phyloP scores from a whole-genome alignment of 2,113 vertebrate species.

The Forbesichthys agassizii region DNA sequence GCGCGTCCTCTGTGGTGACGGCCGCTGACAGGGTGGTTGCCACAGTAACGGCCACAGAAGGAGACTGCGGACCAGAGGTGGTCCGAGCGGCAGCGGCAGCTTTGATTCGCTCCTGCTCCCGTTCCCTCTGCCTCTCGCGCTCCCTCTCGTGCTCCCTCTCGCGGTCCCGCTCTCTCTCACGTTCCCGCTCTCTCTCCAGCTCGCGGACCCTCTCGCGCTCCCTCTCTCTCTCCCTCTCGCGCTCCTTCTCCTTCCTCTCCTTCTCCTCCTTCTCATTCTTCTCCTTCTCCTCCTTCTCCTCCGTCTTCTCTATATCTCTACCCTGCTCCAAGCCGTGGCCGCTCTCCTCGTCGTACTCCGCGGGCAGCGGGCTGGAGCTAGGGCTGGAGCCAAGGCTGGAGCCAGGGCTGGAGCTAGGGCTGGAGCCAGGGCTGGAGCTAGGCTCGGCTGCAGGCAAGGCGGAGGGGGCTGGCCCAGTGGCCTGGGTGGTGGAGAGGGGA shows the following conservation, averaged over 20 bases:
- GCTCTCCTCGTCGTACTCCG: conserved; percentile 64
- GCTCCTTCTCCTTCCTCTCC: conserved; percentile 53
- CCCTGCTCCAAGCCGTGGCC: conserved; percentile 55
- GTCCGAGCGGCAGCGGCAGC: conserved; percentile 51
- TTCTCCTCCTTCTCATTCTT: conserved; percentile 45
- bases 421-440: conserved; percentile 53
- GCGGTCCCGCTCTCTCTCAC: conserved; percentile 45
- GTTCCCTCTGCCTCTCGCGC: conserved; percentile 46
- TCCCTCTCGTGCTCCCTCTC: conserved; percentile 52
- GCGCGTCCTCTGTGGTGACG: conserved; percentile 36
- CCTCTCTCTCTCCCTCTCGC: conserved; percentile 38
- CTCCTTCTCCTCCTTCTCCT: conserved; percentile 30
- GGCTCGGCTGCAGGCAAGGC: conserved; percentile 78
- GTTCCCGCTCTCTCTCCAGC: conserved; percentile 41
- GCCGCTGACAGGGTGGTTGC: conserved; percentile 49
- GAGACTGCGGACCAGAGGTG: conserved; percentile 57
- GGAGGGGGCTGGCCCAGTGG: conserved; percentile 74
- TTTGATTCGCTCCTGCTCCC: conserved; percentile 62
- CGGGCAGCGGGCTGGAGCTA: conserved; percentile 40
- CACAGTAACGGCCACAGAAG: conserved; percentile 50
- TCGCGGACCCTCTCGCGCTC: conserved; percentile 48
- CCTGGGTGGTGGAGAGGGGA: conserved; percentile 78
- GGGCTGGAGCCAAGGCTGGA: conserved; percentile 67
- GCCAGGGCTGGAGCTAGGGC: conserved; percentile 37
- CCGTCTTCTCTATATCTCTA: conserved; percentile 48